A percentile compares a stretch with the other conserved stretches of the same genome.
phyloP scores from a whole-genome alignment of 2,797 vertebrate species.

The Premnoplex brunnescens region DNA sequence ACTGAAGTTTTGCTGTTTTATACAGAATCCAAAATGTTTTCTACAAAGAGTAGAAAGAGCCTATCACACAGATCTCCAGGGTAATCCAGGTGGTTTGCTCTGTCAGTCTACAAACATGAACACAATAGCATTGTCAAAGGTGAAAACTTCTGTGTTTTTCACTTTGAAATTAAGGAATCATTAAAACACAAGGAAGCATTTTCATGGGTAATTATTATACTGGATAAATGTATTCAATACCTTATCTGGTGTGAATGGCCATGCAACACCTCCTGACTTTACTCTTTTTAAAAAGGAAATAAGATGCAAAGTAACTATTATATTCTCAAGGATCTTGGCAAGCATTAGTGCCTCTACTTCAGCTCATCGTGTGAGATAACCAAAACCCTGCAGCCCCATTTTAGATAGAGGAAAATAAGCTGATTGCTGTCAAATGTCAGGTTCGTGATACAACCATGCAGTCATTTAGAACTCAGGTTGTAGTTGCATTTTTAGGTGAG shows the following conservation, averaged over 20 bases:
- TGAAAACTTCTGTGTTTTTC: neutral
- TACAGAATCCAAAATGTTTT: neutral
- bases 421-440: neutral
- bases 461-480: neutral
- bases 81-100: neutral
- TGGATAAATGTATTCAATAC: neutral
- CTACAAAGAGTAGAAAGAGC: neutral
- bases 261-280: neutral
- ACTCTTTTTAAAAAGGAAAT: neutral
- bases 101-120: neutral
- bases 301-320: slow-evolving; percentile 49
- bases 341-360: neutral
- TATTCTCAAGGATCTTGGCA: neutral
- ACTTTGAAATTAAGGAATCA: neutral
- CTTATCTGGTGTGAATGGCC: slow-evolving; percentile 46
- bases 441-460: neutral
- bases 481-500: neutral
- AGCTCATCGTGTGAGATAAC: neutral
- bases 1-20: neutral
- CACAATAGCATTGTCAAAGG: neutral
- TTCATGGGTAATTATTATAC: neutral
- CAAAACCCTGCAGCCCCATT: neutral
- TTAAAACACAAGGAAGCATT: neutral
- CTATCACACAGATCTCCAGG: neutral
- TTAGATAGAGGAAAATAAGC: neutral